Conservation (phyloP, 1,140 invertebrate genomes). For the Drosophila tropicalis region DNA sequence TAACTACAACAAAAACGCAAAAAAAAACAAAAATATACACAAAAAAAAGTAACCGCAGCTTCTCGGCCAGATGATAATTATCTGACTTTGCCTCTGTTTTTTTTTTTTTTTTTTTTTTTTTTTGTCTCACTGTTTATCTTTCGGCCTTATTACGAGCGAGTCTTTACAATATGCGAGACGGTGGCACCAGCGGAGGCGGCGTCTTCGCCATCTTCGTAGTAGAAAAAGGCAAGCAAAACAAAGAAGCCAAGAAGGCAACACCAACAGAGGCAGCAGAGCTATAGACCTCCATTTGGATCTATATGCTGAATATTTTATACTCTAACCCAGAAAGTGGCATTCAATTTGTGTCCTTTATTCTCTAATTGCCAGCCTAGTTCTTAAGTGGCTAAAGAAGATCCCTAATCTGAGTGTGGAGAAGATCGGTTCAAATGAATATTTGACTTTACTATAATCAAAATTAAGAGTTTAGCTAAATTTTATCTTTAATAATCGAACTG, state of each 20-base stretch:
- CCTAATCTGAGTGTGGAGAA: too few relatives aligned
- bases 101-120: neutral
- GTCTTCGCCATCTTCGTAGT: conserved; percentile 7
- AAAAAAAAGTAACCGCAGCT: conserved; percentile 1
- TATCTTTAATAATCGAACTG: too few relatives aligned
- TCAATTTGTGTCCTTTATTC: too few relatives aligned
- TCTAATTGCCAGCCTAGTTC: too few relatives aligned
- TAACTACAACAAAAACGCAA: neutral
- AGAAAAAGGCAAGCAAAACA: conserved; percentile 76
- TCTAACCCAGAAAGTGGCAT: neutral
- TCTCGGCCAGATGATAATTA: conserved; percentile 41
- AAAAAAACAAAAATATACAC: neutral
- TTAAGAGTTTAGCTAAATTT: too few relatives aligned
- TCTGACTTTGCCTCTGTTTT: conserved; percentile 17
- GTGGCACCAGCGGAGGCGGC: too few relatives aligned
- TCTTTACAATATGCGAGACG: conserved; percentile 38
- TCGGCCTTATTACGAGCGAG: conserved; percentile 47
- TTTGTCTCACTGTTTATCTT: conserved; percentile 38
- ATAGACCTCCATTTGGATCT: conserved; percentile 5
- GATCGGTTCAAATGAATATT: too few relatives aligned
- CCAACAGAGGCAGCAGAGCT: conserved; percentile 15
- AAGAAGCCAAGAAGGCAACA: conserved; percentile 53
- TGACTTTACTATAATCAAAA: too few relatives aligned
- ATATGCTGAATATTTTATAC: neutral
- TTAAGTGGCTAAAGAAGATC: too few relatives aligned